phyloP scores from a whole-genome alignment of 2,888 invertebrate genomes.

The Brachypalpus laphriformis region DNA sequence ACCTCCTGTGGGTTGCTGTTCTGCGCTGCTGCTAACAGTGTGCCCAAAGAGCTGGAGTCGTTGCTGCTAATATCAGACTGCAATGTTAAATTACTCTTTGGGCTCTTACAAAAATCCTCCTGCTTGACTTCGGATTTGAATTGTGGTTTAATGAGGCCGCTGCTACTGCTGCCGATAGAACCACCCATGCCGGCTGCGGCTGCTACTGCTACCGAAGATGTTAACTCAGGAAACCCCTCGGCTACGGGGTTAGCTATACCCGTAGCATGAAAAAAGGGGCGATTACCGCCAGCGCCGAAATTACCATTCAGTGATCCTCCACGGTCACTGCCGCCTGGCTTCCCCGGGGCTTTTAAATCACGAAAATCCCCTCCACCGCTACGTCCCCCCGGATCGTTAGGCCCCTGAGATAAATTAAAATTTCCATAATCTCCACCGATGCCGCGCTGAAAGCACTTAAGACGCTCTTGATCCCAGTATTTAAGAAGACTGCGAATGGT shows the following conservation, averaged over 20 bases:
- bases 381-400: constrained; percentile 87
- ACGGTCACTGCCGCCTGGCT: constrained; percentile 64
- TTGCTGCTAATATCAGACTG: constrained; percentile 73
- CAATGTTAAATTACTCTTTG: constrained; percentile 83
- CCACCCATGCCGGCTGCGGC: constrained; percentile 29
- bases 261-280: constrained; percentile 59
- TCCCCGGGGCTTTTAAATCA: constrained; percentile 67
- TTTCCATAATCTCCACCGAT: constrained; percentile 85
- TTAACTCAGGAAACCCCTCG: constrained; percentile 64
- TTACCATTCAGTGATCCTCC: constrained; percentile 53
- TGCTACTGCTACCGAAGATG: constrained; percentile 41
- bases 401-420: constrained; percentile 78
- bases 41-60: constrained; percentile 86
- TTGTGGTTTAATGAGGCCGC: constrained; percentile 74
- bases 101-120: constrained; percentile 85
- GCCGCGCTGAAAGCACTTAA: constrained; percentile 83
- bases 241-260: constrained; percentile 34
- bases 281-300: constrained; percentile 44
- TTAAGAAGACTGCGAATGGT: constrained; percentile 94
- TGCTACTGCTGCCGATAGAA: constrained; percentile 52
- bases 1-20: constrained; percentile 42
- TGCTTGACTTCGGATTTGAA: constrained; percentile 76
- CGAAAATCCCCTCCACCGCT: constrained; percentile 82
- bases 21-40: constrained; percentile 81
- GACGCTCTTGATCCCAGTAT: constrained; percentile 90